Conservation (phyloP, 2,888 invertebrate genomes). For the Ferdinandea cuprea region DNA sequence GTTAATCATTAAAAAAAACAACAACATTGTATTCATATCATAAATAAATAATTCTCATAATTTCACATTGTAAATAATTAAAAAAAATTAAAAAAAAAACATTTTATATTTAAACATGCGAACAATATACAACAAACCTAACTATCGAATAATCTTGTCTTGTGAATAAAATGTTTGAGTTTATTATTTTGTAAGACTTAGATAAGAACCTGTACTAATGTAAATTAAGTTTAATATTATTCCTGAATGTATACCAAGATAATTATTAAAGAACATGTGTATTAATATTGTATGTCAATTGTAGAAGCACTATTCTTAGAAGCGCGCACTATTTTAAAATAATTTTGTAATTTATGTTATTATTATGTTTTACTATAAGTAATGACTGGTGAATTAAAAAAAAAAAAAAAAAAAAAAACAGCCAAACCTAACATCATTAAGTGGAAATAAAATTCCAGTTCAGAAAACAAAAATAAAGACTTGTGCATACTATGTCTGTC, state of each 20-base stretch:
- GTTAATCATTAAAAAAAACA: slow-evolving; percentile 35
- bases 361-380: slow-evolving; percentile 25
- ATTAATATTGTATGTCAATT: neutral
- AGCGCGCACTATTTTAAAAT: slow-evolving; percentile 15
- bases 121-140: too few relatives aligned
- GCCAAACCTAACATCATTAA: too few relatives aligned
- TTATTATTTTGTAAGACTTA: neutral
- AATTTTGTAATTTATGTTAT: slow-evolving; percentile 34
- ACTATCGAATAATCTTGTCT: slow-evolving; percentile 5
- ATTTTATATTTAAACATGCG: slow-evolving; percentile 4
- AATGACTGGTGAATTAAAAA: slow-evolving; percentile 16
- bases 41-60: neutral
- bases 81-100: neutral
- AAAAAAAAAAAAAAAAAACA: neutral
- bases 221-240: slow-evolving; percentile 25
- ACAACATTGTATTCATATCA: too few relatives aligned
- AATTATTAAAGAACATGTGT: slow-evolving; percentile 5
- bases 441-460: slow-evolving; percentile 10
- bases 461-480: slow-evolving; percentile 14
- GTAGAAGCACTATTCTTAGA: slow-evolving; percentile 24
- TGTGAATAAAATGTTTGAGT: slow-evolving; percentile 21
- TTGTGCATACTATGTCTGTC: slow-evolving; percentile 21
- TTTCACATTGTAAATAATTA: slow-evolving; percentile 39
- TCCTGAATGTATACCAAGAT: slow-evolving; percentile 28
- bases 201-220: slow-evolving; percentile 12